Evolutionary conservation across 2,888 invertebrate species (phyloP).

Genomic region (Drosophila cognata): DNA sequence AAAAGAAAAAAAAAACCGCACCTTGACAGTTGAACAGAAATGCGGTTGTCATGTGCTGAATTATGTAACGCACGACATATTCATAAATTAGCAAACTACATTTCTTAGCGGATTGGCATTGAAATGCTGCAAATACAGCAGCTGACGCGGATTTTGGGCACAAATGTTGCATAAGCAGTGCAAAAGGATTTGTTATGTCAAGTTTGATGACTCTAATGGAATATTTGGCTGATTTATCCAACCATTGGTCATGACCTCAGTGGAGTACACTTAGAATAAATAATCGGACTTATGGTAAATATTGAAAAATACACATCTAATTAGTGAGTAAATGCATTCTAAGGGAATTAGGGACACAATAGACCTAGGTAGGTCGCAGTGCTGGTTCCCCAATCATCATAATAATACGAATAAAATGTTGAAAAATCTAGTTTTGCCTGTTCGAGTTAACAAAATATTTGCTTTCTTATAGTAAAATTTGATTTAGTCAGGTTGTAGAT

Average conservation of each 20-base stretch:
- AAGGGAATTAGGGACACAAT: too few species aligned
- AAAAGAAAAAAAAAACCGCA: conserved; percentile 34
- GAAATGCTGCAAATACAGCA: conserved; percentile 41
- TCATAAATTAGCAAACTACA: conserved; percentile 42
- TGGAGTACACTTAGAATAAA: not conserved
- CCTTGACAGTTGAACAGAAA: conserved; percentile 10
- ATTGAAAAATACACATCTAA: not conserved
- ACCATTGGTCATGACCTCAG: conserved; percentile 1
- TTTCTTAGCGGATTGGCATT: conserved; percentile 61
- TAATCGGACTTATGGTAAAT: not conserved
- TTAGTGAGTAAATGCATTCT: not conserved
- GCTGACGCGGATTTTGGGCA: conserved; percentile 14
- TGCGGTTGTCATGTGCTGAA: conserved; percentile 26
- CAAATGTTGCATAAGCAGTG: conserved; percentile 16
- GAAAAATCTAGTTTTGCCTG: not conserved
- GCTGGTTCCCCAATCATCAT: too few species aligned
- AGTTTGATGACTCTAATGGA: not conserved
- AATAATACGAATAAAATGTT: not conserved
- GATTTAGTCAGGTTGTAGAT: conserved; percentile 15
- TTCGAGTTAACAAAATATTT: conserved; percentile 2
- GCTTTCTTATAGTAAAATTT: not conserved
- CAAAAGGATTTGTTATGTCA: not conserved
- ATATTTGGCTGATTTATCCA: not conserved
- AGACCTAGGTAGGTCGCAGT: too few species aligned
- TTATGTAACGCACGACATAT: conserved; percentile 44